Conservation (phyloP, 2,113 vertebrate genomes). For the Oxyura jamaicensis region DNA sequence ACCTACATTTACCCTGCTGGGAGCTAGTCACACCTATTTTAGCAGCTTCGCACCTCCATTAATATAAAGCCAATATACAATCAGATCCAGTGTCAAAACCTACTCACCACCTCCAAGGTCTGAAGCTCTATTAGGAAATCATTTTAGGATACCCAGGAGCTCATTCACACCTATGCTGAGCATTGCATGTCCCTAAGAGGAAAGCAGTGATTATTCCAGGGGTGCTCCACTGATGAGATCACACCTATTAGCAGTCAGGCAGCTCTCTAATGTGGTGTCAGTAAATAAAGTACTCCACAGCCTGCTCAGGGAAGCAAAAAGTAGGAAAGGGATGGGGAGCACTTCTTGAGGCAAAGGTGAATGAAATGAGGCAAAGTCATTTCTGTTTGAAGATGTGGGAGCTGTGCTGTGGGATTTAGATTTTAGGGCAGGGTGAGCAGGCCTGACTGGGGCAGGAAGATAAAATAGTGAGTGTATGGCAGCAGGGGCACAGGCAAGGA, state of each 20-base stretch:
- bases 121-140: not conserved
- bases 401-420: not conserved
- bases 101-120: not conserved
- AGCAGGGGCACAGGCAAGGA: not conserved
- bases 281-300: not conserved
- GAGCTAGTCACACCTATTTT: not conserved
- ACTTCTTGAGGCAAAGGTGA: not conserved
- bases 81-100: not conserved
- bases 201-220: not conserved
- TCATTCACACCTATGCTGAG: not conserved
- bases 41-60: not conserved
- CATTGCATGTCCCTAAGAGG: not conserved
- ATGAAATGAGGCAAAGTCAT: not conserved
- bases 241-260: not conserved
- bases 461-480: not conserved
- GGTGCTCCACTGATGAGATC: not conserved
- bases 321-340: not conserved
- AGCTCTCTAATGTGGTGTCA: not conserved
- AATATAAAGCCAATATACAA: not conserved
- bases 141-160: not conserved
- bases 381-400: not conserved
- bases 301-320: rapidly evolving
- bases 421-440: not conserved
- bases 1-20: not conserved
- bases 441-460: not conserved